Evolutionary conservation across 2,797 vertebrate genomes (phyloP), one percentile per base, ranked within the genome.

Genomic region (Antennarius maculatus): DNA sequence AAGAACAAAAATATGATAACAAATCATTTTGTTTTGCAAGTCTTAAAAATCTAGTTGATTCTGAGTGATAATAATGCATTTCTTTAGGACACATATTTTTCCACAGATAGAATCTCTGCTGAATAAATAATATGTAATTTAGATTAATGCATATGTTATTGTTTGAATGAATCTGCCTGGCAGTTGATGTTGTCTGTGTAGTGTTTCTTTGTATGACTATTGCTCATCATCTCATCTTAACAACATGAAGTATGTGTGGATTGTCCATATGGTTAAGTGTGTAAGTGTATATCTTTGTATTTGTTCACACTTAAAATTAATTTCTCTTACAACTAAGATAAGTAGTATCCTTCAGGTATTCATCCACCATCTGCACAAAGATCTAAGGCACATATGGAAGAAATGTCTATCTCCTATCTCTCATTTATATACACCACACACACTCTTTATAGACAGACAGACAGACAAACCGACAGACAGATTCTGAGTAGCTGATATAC

Each of bases 311-410:
- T 82, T 54, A 75, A 79, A 81, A 76, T 86, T 82, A 87, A 87
- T 86, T 70, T 80, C 81, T 88, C 73, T 81, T 77, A 86, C 79
- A 80, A 86, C 65, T 86, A 68, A 71, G 73, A 83, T 83, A 86
- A 86, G 87, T 85, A 74, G 81, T 67, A 83, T 79, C 75, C 48
- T 82, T 86, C 71, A 82, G 80, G 77, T 83, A 78, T 85, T 86
- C 77, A 87, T 62, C 74, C 75, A 74, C 74, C 82, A 89, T 82
- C 86, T 88, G 79, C 85, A 80, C 59, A 73, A 65, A 69, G 81
- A 81, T 76, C 64, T 4, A 6, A 69, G 17, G 18, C 48, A 76
- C 80, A 84, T 65, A 65, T 75, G 71, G 74, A 68, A 72, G 29
- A 71, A 76, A 49, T 62, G 9, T 47, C 39, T 72, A 52, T 50